Percentiles rank a stretch among this genome's conserved stretches.
Evolutionary conservation across 1,140 invertebrate species (phyloP).

Genomic region (Diplogasteroides magnus): DNA sequence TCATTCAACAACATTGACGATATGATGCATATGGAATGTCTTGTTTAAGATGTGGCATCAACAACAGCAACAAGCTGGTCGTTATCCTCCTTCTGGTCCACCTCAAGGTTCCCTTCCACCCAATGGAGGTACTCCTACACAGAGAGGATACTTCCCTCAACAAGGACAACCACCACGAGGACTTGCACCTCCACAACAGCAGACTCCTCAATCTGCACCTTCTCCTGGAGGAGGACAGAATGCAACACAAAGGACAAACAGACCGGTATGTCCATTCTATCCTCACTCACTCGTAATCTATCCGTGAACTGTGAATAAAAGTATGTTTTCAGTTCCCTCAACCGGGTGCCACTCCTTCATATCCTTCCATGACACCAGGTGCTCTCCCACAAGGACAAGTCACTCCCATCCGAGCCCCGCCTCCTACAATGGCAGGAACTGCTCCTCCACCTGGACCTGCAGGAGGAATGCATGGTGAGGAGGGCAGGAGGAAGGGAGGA

Average conservation of each 20-base stretch:
- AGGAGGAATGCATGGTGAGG: neutral
- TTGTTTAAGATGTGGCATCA: slow-evolving; percentile 3
- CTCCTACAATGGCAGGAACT: slow-evolving; percentile 12
- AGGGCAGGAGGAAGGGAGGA: too few species aligned
- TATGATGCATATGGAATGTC: neutral
- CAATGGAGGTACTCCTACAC: too few species aligned
- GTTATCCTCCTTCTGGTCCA: neutral
- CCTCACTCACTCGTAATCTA: too few species aligned
- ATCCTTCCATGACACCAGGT: neutral
- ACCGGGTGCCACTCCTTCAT: neutral
- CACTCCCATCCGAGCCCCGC: neutral
- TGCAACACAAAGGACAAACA: too few species aligned
- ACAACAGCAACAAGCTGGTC: slow-evolving; percentile 14
- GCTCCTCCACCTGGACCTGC: slow-evolving; percentile 10
- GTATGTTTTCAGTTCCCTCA: neutral
- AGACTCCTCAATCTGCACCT: too few species aligned
- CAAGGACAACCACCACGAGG: too few species aligned
- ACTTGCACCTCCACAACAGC: too few species aligned
- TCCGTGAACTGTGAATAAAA: neutral
- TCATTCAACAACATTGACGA: neutral
- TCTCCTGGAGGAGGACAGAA: too few species aligned
- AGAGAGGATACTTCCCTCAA: too few species aligned
- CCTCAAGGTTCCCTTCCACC: too few species aligned
- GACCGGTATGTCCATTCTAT: too few species aligned
- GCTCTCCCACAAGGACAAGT: neutral